Evolutionary conservation across 2,888 invertebrate species (phyloP).

Genomic region (Philonicus albiceps): DNA sequence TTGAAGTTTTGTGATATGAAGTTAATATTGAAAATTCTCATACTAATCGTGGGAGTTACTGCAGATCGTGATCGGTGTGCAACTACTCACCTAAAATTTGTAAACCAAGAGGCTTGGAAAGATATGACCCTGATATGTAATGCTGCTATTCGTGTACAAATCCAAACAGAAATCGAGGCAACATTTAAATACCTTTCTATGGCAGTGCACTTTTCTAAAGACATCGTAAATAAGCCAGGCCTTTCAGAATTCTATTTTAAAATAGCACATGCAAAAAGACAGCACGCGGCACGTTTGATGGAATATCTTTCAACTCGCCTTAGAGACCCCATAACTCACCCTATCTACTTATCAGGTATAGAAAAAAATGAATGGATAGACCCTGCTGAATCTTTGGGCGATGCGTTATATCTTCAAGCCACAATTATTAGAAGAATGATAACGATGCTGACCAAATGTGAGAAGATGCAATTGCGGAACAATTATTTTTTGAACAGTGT

Average conservation of each 20-base stretch:
- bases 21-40: background rate
- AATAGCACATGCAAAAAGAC: conserved; percentile 84
- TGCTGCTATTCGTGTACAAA: conserved; percentile 72
- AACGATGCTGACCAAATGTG: background rate
- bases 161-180: conserved; percentile 80
- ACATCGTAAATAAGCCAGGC: conserved; percentile 82
- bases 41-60: background rate
- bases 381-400: background rate
- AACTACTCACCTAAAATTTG: background rate
- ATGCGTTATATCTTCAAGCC: background rate
- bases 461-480: background rate
- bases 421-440: background rate
- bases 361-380: background rate
- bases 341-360: background rate
- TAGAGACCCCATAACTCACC: background rate
- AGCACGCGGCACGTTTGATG: conserved; percentile 70
- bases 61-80: background rate
- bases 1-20: background rate
- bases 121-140: conserved; percentile 74
- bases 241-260: conserved; percentile 88
- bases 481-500: background rate
- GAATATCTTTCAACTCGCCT: background rate
- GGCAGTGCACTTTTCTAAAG: conserved; percentile 84
- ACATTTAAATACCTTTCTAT: conserved; percentile 85
- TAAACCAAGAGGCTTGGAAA: conserved; percentile 67